Evolutionary conservation across 1,140 invertebrate species (phyloP), one percentile per base, ranked within the genome.

Genomic region (Sweltsa coloradensis): DNA sequence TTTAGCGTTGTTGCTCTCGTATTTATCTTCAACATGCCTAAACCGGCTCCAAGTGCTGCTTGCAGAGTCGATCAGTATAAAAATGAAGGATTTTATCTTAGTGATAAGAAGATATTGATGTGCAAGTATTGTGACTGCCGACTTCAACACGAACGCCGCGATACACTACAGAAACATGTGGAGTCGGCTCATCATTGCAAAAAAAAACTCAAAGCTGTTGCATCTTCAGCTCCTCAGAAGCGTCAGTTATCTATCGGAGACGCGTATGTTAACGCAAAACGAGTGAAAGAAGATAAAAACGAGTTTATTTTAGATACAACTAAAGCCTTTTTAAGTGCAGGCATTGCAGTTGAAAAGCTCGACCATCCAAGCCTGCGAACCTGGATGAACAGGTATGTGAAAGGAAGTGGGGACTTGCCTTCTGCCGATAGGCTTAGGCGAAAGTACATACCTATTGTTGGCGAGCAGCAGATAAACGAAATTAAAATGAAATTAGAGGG

Each of bases 71-170:
- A 37, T 37, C 16, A 37, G 5, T 37, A 5, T 37, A 37, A 37
- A n/a, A 37, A 37, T 16, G 23, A 37, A 19, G 36, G 4, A 5
- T 37, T 37, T 5, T 5, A 37, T 5, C 16, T 37, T n/a, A 37
- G 36, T 37, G 36, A 37, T 22, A 11, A 22, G 3, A 37, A 37
- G 23, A 37, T 37, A 5, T 22, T 37, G 5, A 19, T 37, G 18
- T 37, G 36, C 23, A 37, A 37, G 23, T 37, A 37, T 37, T 37
- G 36, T 37, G 23, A 37, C 36, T 5, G 36, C 11, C 5, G 36
- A 7, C 23, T 37, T 16, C 16, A 37, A 22, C 36, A 37, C 23
- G 36, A 37, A 37, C 4, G n/a, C 18, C 18, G 18, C 16, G 36
- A 37, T 22, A 37, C n/a, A 37, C 5, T 5, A 11, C 18, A 37